Percentiles rank a stretch among this genome's conserved stretches.
Evolutionary conservation across 2,888 invertebrate species (phyloP).

Genomic region (Gortyna flavago): DNA sequence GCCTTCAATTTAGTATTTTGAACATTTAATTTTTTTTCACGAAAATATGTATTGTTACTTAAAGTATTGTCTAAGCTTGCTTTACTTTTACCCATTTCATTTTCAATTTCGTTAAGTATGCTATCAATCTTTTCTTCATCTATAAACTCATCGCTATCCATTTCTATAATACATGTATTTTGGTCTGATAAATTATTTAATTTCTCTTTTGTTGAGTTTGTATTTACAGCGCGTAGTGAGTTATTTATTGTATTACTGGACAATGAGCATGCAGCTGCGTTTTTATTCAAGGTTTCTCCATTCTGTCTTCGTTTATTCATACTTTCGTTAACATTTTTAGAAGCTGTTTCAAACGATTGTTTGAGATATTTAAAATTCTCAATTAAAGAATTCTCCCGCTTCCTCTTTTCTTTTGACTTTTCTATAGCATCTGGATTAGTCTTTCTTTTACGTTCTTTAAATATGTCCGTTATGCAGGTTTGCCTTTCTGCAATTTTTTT

Average conservation of each 20-base stretch:
- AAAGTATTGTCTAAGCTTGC: background rate
- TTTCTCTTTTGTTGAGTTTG: slow-evolving; percentile 26
- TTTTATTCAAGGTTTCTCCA: slow-evolving; percentile 4
- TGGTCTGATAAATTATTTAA: slow-evolving; percentile 60
- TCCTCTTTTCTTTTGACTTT: slow-evolving; percentile 82
- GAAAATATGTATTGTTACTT: background rate
- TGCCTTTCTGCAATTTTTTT: slow-evolving; percentile 66
- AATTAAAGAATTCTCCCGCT: slow-evolving; percentile 77
- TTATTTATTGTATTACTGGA: slow-evolving; percentile 3
- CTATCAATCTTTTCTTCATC: slow-evolving; percentile 76
- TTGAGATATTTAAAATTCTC: slow-evolving; percentile 78
- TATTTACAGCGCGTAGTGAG: background rate
- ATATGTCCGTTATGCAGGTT: slow-evolving; percentile 74
- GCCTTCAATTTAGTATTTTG: slow-evolving; percentile 15
- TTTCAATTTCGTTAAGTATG: slow-evolving; percentile 82
- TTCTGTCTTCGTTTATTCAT: background rate
- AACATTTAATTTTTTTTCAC: slow-evolving; percentile 4
- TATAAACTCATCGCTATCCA: slow-evolving; percentile 67
- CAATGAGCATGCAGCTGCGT: background rate
- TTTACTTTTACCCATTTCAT: slow-evolving; percentile 75
- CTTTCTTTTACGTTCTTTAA: slow-evolving; percentile 81
- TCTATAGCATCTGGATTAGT: slow-evolving; percentile 61
- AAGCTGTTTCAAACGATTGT: slow-evolving; percentile 75
- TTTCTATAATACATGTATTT: slow-evolving; percentile 55
- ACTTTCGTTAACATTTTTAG: slow-evolving; percentile 69